Base-by-base conservation (phyloP, 2,113 vertebrate genomes). In the Gasterosteus aculeatus region DNA sequence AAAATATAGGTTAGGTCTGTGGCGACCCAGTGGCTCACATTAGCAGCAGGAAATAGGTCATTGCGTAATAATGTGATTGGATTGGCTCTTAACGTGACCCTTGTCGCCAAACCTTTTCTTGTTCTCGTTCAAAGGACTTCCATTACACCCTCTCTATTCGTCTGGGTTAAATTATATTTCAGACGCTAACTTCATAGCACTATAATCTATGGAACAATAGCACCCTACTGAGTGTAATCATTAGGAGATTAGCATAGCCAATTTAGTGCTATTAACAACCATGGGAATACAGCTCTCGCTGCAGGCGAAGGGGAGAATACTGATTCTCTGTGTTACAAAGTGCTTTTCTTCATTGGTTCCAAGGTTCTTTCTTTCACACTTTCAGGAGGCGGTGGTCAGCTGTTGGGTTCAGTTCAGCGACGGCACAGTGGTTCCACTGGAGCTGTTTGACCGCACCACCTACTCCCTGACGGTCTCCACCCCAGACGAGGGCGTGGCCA, bases 381-480 rank as follows among this genome's bases (percentile, higher is more conserved):
- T 51, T 3, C 70, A 99, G 98, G 97, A 99, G 84, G 98, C 96
- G 0, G 89, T 95, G 77, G 94, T 99, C 81, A 97, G 94, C 80
- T 96, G 96, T 90, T 98, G 97, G 97, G 92, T 98, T 69, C 95
- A 95, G 75, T 99, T 99, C 94, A 99, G 97, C 0, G 98, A 99
- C 0, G 96, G 96, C 0, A 94, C 97, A 0, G 91, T 96, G 65
- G 88, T 90, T 15, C 96, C 97, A 1, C 81, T 99, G 86, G 95
- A 97, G 56, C 89, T 97, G 58, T 99, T 97, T 3, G 96, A 97
- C 33, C 87, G 90, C 22, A 94, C 93, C 60, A 91, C 95, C 85
- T 99, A 96, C 93, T 94, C 94, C 2, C 73, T 99, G 74, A 80
- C 94, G 0, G 95, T 95, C 58, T 93, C 94, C 0, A 98, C 96